These are phyloP conservation scores for Brachyalestes nurse DNA, from an alignment of 2,797 vertebrate species.

Conservation along the genomic window DNA sequence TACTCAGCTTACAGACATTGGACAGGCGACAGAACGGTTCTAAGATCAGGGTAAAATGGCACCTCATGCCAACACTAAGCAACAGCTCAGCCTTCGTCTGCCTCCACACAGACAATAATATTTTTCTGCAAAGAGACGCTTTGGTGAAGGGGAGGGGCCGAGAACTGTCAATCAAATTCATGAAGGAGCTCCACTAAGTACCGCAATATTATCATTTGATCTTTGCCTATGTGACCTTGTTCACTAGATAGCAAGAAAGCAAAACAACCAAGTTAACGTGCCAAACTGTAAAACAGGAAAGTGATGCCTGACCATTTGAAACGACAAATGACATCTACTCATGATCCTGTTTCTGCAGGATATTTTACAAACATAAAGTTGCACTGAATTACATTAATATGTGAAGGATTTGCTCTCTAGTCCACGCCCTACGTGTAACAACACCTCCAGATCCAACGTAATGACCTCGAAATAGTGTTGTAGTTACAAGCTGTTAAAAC, in stretches of 20 bases:
- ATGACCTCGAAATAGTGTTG: background rate
- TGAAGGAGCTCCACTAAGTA: conserved; percentile 50
- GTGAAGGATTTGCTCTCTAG: background rate
- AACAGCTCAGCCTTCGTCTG: background rate
- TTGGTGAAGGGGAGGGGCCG: conserved; percentile 45
- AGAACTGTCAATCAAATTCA: conserved; percentile 51
- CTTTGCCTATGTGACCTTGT: conserved; percentile 51
- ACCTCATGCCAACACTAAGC: background rate
- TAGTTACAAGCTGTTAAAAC: background rate
- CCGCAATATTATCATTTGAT: conserved; percentile 55
- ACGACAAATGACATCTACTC: background rate
- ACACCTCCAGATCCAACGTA: background rate
- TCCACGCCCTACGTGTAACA: background rate
- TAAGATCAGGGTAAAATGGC: background rate
- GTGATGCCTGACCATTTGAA: background rate
- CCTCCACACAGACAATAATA: conserved; percentile 12
- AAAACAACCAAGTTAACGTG: conserved; percentile 13
- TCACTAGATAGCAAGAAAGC: conserved; percentile 20
- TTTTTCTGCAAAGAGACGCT: conserved; percentile 27
- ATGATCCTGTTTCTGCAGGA: background rate
- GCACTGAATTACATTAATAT: background rate
- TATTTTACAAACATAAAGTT: background rate
- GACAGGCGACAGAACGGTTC: conserved; percentile 6
- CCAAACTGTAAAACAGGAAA: background rate
- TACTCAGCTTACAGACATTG: background rate